These are phyloP conservation scores for Acomys russatus DNA, from an alignment of 2,797 vertebrate genomes.

Conservation along the genomic window DNA sequence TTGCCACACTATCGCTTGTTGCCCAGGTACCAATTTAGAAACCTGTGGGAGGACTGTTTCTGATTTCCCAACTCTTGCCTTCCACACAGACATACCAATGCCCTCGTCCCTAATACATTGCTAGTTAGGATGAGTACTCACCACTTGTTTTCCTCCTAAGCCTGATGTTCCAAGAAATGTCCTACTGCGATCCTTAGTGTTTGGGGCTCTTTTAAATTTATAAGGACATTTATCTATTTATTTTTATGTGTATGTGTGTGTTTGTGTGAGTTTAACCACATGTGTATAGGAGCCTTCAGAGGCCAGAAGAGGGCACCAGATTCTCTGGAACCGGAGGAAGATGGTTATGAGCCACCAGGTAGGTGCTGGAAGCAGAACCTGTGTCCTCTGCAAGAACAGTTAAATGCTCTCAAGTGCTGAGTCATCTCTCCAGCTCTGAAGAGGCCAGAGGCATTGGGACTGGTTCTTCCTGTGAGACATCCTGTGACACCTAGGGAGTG, in stretches of 20 bases:
- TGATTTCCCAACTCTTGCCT: background rate
- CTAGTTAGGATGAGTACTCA: background rate
- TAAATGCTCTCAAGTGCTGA: background rate
- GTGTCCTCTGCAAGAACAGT: background rate
- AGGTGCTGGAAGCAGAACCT: background rate
- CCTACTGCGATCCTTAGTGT: background rate
- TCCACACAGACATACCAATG: background rate
- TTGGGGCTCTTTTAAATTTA: background rate
- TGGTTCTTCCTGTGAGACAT: background rate
- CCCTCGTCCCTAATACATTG: background rate
- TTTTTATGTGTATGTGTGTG: background rate
- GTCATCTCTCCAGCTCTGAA: background rate
- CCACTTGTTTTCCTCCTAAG: background rate
- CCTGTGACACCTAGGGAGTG: background rate
- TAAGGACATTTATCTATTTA: background rate
- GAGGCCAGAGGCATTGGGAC: no score
- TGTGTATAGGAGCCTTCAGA: background rate
- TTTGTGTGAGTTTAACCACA: background rate
- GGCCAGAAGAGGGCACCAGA: background rate
- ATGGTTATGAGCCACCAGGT: background rate
- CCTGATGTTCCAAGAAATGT: background rate
- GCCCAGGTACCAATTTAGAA: background rate
- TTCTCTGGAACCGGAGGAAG: no score
- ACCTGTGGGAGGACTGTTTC: background rate
- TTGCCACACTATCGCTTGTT: background rate